These are phyloP conservation scores for Calyptommatus sinebrachiatus DNA, from an alignment of 2,113 vertebrate species.

Conservation along the genomic window DNA sequence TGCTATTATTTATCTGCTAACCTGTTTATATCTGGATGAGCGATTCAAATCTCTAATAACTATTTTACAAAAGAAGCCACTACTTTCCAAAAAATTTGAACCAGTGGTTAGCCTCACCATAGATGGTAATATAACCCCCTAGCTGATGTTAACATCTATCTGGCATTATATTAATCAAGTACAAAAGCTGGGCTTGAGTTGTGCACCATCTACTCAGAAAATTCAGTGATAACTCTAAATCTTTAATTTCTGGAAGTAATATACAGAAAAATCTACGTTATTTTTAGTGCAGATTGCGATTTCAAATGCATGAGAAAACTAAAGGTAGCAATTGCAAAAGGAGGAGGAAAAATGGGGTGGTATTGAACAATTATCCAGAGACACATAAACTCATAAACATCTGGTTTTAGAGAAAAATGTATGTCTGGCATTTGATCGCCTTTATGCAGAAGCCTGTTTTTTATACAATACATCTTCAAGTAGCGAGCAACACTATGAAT, in stretches of 20 bases:
- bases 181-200: too few relatives aligned
- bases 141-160: too few relatives aligned
- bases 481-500: slow-evolving; percentile 42
- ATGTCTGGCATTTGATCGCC: slow-evolving; percentile 36
- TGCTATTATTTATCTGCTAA: too few relatives aligned
- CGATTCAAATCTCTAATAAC: too few relatives aligned
- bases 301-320: background rate
- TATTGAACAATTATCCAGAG: slow-evolving; percentile 50
- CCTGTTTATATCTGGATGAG: too few relatives aligned
- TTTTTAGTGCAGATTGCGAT: background rate
- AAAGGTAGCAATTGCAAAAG: slow-evolving; percentile 37
- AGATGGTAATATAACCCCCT: too few relatives aligned
- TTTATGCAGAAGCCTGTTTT: background rate
- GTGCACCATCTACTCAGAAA: too few relatives aligned
- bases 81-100: too few relatives aligned
- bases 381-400: slow-evolving; percentile 47
- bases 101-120: too few relatives aligned
- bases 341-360: slow-evolving; percentile 16
- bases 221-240: too few relatives aligned
- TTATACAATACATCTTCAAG: slow-evolving; percentile 39
- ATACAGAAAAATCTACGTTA: background rate
- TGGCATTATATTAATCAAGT: too few relatives aligned
- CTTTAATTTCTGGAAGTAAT: background rate
- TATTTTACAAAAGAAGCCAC: too few relatives aligned
- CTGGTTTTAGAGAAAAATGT: slow-evolving; percentile 47